Conservation (phyloP, 92 coral and sea anemone species). For the Nematostella vectensis region DNA sequence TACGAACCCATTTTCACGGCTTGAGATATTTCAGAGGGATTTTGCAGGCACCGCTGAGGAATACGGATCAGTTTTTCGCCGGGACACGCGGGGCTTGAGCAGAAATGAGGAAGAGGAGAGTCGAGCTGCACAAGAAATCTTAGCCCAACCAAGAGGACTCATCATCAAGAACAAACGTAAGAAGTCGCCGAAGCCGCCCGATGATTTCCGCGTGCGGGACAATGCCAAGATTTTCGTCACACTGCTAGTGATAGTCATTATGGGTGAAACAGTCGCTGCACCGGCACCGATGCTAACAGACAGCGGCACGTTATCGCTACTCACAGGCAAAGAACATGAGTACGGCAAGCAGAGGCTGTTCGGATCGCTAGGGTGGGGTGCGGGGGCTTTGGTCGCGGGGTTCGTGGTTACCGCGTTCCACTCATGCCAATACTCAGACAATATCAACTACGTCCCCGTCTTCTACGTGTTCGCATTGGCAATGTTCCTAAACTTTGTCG, state of each 20-base stretch:
- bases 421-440: constrained; percentile 73
- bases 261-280: constrained; percentile 76
- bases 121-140: not conserved
- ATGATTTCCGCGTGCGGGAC: constrained; percentile 66
- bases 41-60: constrained; percentile 6
- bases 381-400: constrained; percentile 62
- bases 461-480: constrained; percentile 78
- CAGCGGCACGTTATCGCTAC: constrained; percentile 59
- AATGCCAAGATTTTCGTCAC: constrained; percentile 62
- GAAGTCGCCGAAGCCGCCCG: constrained; percentile 46
- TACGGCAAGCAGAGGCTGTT: constrained; percentile 72
- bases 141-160: constrained; percentile 6
- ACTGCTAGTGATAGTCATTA: constrained; percentile 50
- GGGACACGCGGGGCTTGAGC: not conserved
- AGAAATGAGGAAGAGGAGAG: not conserved
- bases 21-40: not conserved
- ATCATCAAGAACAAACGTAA: constrained; percentile 50
- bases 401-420: constrained; percentile 72
- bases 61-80: not conserved
- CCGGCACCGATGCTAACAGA: constrained; percentile 86
- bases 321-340: constrained; percentile 65
- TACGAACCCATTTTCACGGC: not conserved
- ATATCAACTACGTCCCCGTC: constrained; percentile 65
- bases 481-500: constrained; percentile 52
- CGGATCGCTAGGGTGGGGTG: constrained; percentile 85